Conservation (phyloP, 2,888 invertebrate species). For the Ophioninae sp. region DNA sequence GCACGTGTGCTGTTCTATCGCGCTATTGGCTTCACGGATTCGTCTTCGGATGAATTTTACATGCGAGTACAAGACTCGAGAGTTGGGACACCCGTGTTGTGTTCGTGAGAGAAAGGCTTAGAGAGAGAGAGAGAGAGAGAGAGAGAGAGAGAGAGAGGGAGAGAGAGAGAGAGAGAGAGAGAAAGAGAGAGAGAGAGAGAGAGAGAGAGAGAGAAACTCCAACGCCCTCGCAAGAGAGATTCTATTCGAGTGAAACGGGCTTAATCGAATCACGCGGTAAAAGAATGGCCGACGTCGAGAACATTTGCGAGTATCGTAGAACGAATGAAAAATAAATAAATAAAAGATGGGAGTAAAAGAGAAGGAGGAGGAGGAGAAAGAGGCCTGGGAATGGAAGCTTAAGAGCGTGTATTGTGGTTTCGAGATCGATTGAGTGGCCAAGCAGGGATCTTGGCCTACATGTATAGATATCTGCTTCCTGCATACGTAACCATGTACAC, state of each 20-base stretch:
- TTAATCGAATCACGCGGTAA: constrained; percentile 59
- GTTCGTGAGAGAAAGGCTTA: background rate
- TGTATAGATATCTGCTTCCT: background rate
- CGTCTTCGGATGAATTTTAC: constrained; percentile 72
- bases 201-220: background rate
- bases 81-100: constrained; percentile 17
- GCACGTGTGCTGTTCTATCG: constrained; percentile 65
- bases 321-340: constrained; percentile 18
- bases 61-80: constrained; percentile 64
- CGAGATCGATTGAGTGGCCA: constrained; percentile 46
- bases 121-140: background rate
- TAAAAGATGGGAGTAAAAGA: constrained; percentile 17
- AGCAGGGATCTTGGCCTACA: constrained; percentile 39
- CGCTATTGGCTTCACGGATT: constrained; percentile 61
- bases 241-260: constrained; percentile 39
- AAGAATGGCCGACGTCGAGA: constrained; percentile 47
- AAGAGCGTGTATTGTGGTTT: constrained; percentile 31
- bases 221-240: constrained; percentile 32
- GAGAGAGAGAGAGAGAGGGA: background rate
- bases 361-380: background rate
- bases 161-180: background rate
- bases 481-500: background rate
- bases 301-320: constrained; percentile 34
- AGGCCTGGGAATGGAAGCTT: constrained; percentile 29
- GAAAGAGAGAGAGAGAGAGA: too few species aligned